Percentiles rank a stretch among this genome's conserved stretches.
Evolutionary conservation across 2,113 vertebrate genomes (phyloP).

Genomic region (Nematolebias whitei): DNA sequence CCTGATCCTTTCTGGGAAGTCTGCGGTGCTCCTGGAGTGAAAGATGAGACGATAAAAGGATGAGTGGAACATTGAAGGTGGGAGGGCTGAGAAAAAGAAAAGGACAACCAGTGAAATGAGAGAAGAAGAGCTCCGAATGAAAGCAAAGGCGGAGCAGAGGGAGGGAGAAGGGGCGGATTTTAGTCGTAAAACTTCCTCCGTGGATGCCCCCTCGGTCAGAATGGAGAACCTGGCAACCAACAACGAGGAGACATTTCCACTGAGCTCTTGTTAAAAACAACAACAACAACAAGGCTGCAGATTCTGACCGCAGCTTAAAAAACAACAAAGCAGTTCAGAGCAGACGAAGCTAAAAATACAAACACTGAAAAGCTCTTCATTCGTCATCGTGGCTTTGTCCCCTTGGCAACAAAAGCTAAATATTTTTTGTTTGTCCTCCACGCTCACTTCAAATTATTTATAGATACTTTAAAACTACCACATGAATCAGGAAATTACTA

Average conservation of each 20-base stretch:
- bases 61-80: not conserved
- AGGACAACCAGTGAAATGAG: slow-evolving; percentile 20
- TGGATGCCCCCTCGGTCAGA: slow-evolving; percentile 10
- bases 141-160: slow-evolving; percentile 25
- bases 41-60: slow-evolving; percentile 40
- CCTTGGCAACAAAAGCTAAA: slow-evolving; percentile 29
- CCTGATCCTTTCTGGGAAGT: slow-evolving; percentile 71
- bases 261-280: not conserved
- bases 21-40: slow-evolving; percentile 75
- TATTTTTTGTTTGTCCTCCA: not conserved
- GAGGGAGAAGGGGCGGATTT: not conserved
- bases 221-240: slow-evolving; percentile 43
- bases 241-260: slow-evolving; percentile 45
- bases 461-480: not conserved
- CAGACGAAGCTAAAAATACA: slow-evolving; percentile 29
- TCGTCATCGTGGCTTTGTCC: slow-evolving; percentile 33
- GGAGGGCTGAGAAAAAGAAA: not conserved
- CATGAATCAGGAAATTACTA: too few species aligned
- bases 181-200: slow-evolving; percentile 38
- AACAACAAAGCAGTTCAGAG: slow-evolving; percentile 35
- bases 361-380: slow-evolving; percentile 7
- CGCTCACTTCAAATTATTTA: not conserved
- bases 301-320: slow-evolving; percentile 31
- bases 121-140: slow-evolving; percentile 20
- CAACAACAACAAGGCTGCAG: slow-evolving; percentile 21